Evolutionary conservation across 2,797 vertebrate genomes (phyloP).

Genomic region (Phoeniculus purpureus): DNA sequence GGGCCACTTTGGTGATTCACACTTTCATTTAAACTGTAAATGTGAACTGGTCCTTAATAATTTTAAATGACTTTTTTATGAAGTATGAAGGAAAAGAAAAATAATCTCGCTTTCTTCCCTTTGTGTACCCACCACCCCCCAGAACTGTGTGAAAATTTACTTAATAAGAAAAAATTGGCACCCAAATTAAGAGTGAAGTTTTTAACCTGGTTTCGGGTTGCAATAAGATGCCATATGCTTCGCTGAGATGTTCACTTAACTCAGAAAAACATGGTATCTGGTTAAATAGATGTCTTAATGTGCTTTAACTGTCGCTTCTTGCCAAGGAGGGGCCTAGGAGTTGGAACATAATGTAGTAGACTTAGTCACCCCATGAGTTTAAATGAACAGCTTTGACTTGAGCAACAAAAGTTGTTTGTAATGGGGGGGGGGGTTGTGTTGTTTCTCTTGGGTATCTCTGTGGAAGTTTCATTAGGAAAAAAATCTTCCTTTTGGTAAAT

Average conservation of each 20-base stretch:
- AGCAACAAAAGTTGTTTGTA: not conserved
- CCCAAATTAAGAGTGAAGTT: not conserved
- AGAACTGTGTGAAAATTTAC: not conserved
- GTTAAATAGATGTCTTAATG: conserved; percentile 21
- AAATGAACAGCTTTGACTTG: not conserved
- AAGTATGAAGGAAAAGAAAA: not conserved
- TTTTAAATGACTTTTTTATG: not conserved
- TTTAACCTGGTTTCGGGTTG: not conserved
- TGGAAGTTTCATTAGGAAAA: not conserved
- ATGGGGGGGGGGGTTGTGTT: not conserved
- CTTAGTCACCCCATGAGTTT: not conserved
- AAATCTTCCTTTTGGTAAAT: not conserved
- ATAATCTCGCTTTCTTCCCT: not conserved
- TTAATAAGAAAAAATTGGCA: not conserved
- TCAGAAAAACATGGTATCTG: not conserved
- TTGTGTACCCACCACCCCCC: not conserved
- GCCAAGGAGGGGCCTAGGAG: not conserved
- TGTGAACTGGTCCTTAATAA: not conserved
- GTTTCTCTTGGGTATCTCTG: not conserved
- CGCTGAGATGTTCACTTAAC: not conserved
- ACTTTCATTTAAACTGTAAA: not conserved
- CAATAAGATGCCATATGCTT: not conserved
- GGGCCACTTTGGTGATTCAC: not conserved
- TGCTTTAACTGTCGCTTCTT: conserved; percentile 1
- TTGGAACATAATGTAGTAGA: not conserved